These are phyloP conservation scores for Pyrgilauda ruficollis DNA, from an alignment of 2,113 vertebrate species.

Conservation along the genomic window DNA sequence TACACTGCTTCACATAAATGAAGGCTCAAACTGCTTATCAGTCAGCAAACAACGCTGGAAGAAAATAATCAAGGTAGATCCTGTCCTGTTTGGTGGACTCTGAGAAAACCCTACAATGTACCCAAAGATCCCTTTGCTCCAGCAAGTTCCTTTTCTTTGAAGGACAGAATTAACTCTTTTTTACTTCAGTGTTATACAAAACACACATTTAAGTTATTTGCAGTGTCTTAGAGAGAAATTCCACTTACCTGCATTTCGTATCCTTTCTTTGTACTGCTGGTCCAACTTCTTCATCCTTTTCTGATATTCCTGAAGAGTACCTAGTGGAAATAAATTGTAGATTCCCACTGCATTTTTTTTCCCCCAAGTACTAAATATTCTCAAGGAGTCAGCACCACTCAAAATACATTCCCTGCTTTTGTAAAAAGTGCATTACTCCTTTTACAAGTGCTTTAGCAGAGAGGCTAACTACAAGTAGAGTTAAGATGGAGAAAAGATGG, in stretches of 20 bases:
- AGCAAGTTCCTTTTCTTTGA: background rate
- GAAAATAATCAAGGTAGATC: background rate
- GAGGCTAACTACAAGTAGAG: background rate
- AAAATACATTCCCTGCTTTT: background rate
- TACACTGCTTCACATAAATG: background rate
- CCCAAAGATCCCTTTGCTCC: background rate
- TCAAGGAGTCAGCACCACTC: background rate
- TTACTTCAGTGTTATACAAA: background rate
- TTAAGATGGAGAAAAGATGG: background rate
- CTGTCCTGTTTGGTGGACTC: background rate
- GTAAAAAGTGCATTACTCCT: background rate
- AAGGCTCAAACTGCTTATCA: background rate
- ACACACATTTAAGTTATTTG: background rate
- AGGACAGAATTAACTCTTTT: background rate
- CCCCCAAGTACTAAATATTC: background rate
- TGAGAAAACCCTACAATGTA: background rate
- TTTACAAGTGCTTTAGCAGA: background rate
- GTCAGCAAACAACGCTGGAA: background rate
- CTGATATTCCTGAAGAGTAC: constrained; percentile 96
- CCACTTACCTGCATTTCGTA: constrained; percentile 86
- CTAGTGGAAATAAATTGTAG: constrained; percentile 63
- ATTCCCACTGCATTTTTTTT: background rate
- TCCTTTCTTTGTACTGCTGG: constrained; percentile 96
- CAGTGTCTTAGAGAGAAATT: background rate
- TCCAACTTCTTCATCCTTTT: constrained; percentile 98